Base-by-base conservation (phyloP, 2,888 invertebrate species). In the Drosophila sordidula region DNA sequence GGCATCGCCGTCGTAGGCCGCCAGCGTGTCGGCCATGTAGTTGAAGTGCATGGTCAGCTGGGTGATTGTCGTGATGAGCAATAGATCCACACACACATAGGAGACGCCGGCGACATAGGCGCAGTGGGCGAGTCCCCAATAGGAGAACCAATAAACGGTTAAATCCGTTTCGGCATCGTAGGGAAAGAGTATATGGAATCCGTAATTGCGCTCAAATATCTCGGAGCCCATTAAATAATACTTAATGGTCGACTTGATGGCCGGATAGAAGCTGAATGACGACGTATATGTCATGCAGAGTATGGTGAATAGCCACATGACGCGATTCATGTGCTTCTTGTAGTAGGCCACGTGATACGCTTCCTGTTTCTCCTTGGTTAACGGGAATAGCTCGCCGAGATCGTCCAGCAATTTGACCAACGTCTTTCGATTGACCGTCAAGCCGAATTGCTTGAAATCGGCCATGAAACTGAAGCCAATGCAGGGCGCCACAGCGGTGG, bases 401-500 rank as follows among this genome's bases (percentile, higher is more conserved):
- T 85, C 73, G 14, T 90, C 75, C 6, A 89, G 71, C 2, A 90
- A 32, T 16, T 71, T 49, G 1, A 81, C 65, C 42, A 90, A 36
- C 0, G 42, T 46, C 0, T 45, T 45, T 0, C 77, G 74, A 44
- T 87, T 83, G 2, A 59, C 66, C 9, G 82, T 89, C 54, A 90
- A 26, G 0, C 87, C 76, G 0, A 85, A 52, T 29, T 90, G 87
- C 76, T 90, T 90, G 42, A 87, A 80, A 36, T 89, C 75, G 26
- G 87, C 71, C 83, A 90, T 80, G 25, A 89, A 78, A 39, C 87
- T 82, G 44, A 85, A 79, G 26, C 89, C 90, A 38, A 90, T 85
- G 51, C 89, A 90, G 4, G 90, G 89, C 1, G 87, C 89, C 36
- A 90, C 78, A 2, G 87, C 89, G 0, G 91, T 91, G 4, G 87